phyloP scores from a whole-genome alignment of 2,113 vertebrate genomes.

The Notarius lentiginosus region DNA sequence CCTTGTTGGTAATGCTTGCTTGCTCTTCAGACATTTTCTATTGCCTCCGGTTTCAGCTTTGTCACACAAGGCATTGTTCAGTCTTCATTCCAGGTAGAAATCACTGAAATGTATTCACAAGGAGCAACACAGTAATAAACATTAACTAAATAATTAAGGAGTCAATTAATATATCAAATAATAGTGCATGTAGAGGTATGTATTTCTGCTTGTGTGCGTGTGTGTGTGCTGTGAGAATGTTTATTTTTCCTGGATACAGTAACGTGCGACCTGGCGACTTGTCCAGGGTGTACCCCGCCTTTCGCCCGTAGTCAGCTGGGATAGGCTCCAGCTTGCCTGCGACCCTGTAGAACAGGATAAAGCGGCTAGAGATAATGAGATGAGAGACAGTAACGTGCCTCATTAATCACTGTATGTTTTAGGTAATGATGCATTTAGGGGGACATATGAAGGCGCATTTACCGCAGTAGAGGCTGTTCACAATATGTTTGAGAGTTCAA shows the following conservation, averaged over 20 bases:
- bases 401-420: constrained; percentile 37
- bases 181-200: not conserved
- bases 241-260: constrained; percentile 20
- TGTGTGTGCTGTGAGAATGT: not conserved
- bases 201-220: not conserved
- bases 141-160: not conserved
- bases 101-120: constrained; percentile 17
- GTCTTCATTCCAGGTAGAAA: not conserved
- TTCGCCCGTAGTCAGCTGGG: too few relatives aligned
- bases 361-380: too few relatives aligned
- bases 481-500: not conserved
- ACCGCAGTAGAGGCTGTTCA: constrained; percentile 3
- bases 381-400: constrained; percentile 25
- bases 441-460: constrained; percentile 19
- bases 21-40: constrained; percentile 30
- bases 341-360: too few relatives aligned
- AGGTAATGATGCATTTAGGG: constrained; percentile 33
- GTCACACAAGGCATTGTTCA: constrained; percentile 20
- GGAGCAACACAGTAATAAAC: not conserved
- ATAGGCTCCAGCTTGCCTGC: too few relatives aligned
- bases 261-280: too few relatives aligned
- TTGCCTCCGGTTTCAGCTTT: not conserved
- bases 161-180: not conserved
- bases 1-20: constrained; percentile 11
- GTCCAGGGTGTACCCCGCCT: too few relatives aligned